These are phyloP conservation scores for Rissa tridactyla DNA, from an alignment of 2,113 vertebrate genomes.

Conservation along the genomic window DNA sequence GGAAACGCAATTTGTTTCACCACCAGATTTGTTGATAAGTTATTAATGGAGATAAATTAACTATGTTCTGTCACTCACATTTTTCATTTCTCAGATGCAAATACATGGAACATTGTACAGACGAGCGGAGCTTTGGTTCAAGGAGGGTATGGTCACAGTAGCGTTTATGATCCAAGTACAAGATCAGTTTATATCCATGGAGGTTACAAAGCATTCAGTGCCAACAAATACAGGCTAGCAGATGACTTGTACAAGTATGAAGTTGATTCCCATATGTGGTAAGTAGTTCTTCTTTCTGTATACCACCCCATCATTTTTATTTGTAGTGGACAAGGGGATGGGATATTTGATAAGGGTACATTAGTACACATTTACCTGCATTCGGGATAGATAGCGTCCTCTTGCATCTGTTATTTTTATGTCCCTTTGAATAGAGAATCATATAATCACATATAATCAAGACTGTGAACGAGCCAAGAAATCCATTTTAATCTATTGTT, in stretches of 20 bases:
- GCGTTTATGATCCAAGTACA: conserved; percentile 86
- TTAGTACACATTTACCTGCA: not conserved
- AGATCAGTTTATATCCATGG: conserved; percentile 90
- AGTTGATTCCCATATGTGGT: conserved; percentile 88
- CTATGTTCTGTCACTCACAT: not conserved
- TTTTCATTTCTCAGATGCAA: conserved; percentile 73
- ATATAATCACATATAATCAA: not conserved
- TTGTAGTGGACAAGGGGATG: not conserved
- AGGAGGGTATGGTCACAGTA: conserved; percentile 96
- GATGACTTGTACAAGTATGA: conserved; percentile 93
- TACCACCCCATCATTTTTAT: rapidly evolving
- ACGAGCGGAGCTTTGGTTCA: conserved; percentile 90
- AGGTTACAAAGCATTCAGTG: conserved; percentile 96
- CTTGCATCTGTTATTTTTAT: not conserved
- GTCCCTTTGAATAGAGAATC: not conserved
- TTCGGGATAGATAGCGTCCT: not conserved
- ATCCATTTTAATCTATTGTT: conserved; percentile 17
- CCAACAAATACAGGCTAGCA: conserved; percentile 94
- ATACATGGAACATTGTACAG: conserved; percentile 82
- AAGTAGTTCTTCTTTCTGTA: conserved; percentile 37
- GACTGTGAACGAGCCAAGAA: not conserved
- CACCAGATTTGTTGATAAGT: not conserved
- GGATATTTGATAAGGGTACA: not conserved
- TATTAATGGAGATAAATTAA: not conserved
- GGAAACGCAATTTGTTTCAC: not conserved